phyloP scores from a whole-genome alignment of 2,113 vertebrate species.

The Odontesthes bonariensis region DNA sequence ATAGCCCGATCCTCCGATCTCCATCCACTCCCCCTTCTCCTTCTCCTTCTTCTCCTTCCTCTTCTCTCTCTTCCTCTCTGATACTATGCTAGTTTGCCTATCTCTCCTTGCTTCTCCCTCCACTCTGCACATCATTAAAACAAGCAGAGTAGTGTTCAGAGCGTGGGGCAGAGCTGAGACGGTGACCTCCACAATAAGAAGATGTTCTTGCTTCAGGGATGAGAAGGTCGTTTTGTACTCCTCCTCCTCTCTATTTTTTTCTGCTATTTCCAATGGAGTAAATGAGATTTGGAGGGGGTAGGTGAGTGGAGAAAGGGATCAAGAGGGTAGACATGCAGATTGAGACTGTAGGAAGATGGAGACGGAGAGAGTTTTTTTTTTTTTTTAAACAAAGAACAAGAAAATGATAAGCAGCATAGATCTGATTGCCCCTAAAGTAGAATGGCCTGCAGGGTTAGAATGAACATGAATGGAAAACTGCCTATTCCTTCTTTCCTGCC shows the following conservation, averaged over 20 bases:
- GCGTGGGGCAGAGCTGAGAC: slow-evolving; percentile 74
- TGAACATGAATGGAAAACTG: slow-evolving; percentile 38
- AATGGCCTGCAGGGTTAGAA: slow-evolving; percentile 27
- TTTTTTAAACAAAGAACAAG: slow-evolving; percentile 47
- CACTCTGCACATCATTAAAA: slow-evolving; percentile 82
- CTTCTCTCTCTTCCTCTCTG: slow-evolving; percentile 47
- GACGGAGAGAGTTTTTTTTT: slow-evolving; percentile 54
- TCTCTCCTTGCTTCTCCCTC: slow-evolving; percentile 65
- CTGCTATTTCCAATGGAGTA: slow-evolving; percentile 76
- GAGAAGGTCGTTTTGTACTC: slow-evolving; percentile 82
- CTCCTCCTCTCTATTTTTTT: slow-evolving; percentile 50
- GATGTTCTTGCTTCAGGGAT: slow-evolving; percentile 83
- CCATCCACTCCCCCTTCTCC: slow-evolving; percentile 50
- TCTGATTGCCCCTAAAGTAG: slow-evolving; percentile 59
- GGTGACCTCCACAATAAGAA: slow-evolving; percentile 82
- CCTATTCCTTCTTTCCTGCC: slow-evolving; percentile 35
- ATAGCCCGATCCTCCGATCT: slow-evolving; percentile 73
- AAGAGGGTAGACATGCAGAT: slow-evolving; percentile 70
- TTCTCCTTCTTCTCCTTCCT: slow-evolving; percentile 37
- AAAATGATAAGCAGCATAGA: slow-evolving; percentile 63
- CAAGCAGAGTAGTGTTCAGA: slow-evolving; percentile 81
- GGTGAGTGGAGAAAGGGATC: slow-evolving; percentile 71
- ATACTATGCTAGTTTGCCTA: slow-evolving; percentile 48
- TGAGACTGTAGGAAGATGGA: slow-evolving; percentile 50
- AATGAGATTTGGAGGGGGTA: slow-evolving; percentile 79